Conservation (phyloP, 2,797 vertebrate species). For the Fistularia tabacaria region DNA sequence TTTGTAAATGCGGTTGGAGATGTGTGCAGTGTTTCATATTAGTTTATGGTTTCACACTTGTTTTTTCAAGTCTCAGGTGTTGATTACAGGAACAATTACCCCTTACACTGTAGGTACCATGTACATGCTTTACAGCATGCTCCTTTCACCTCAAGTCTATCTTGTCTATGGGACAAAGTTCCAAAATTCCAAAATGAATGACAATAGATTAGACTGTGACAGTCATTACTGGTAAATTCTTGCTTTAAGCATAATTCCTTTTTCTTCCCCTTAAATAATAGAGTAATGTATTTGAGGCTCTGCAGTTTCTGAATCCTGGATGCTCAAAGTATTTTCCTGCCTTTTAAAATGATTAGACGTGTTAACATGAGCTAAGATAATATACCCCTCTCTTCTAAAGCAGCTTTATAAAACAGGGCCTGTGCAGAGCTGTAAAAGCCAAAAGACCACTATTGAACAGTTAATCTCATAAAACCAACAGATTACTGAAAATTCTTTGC, state of each 20-base stretch:
- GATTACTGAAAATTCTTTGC: conserved; percentile 67
- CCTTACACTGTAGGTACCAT: no score
- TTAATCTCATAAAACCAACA: conserved; percentile 72
- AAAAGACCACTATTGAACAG: conserved; percentile 68
- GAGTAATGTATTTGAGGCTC: conserved; percentile 1
- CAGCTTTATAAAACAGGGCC: conserved; percentile 65
- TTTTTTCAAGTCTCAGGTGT: no score
- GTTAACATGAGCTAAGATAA: conserved; percentile 48
- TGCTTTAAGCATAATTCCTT: conserved; percentile 14
- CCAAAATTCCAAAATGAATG: no score
- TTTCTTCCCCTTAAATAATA: no score
- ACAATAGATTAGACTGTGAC: no score
- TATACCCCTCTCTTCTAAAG: conserved; percentile 40
- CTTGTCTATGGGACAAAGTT: no score
- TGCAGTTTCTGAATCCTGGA: conserved; percentile 22
- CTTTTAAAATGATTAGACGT: conserved; percentile 60
- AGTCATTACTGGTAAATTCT: conserved; percentile 13
- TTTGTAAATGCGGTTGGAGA: no score
- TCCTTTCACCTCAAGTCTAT: no score
- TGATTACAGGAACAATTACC: no score
- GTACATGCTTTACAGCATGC: no score
- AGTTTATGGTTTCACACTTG: no score
- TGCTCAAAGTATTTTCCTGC: conserved; percentile 38
- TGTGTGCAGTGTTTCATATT: no score
- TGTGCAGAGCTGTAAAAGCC: conserved; percentile 57